Conservation (phyloP, 2,797 vertebrate species). For the Halcyon smyrnensis region DNA sequence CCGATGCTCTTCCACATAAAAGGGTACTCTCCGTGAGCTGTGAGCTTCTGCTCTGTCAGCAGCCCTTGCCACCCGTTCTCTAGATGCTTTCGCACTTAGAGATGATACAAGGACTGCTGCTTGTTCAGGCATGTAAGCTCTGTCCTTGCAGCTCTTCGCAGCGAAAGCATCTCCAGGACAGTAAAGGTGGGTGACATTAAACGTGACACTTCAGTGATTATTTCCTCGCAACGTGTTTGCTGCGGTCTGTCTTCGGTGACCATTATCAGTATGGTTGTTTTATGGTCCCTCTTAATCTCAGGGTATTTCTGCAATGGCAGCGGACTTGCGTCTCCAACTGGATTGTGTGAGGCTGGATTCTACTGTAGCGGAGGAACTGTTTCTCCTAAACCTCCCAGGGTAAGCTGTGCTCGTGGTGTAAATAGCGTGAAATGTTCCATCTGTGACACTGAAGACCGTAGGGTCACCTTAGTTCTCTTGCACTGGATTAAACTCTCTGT, state of each 20-base stretch:
- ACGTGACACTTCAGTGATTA: neutral
- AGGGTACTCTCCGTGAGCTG: neutral
- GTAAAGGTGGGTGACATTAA: neutral
- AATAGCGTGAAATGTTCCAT: neutral
- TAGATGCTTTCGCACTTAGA: neutral
- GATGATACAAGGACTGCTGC: neutral
- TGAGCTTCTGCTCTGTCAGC: accelerated
- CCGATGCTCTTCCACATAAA: accelerated
- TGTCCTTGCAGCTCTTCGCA: neutral
- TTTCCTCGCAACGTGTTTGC: neutral
- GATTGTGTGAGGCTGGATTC: conserved; percentile 67
- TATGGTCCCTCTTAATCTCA: conserved; percentile 37
- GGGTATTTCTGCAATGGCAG: conserved; percentile 86
- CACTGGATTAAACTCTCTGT: neutral
- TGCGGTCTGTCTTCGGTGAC: neutral
- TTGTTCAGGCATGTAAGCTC: neutral
- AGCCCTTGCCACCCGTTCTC: neutral
- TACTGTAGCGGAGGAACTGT: conserved; percentile 61
- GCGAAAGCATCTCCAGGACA: neutral
- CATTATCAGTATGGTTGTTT: neutral
- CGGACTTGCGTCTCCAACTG: conserved; percentile 70
- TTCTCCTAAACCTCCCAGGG: conserved; percentile 57
- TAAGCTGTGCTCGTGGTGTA: neutral
- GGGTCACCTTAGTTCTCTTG: neutral
- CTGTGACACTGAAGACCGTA: too few species aligned